phyloP scores from a whole-genome alignment of 1,140 invertebrate species.

The Papilio polyxenes region DNA sequence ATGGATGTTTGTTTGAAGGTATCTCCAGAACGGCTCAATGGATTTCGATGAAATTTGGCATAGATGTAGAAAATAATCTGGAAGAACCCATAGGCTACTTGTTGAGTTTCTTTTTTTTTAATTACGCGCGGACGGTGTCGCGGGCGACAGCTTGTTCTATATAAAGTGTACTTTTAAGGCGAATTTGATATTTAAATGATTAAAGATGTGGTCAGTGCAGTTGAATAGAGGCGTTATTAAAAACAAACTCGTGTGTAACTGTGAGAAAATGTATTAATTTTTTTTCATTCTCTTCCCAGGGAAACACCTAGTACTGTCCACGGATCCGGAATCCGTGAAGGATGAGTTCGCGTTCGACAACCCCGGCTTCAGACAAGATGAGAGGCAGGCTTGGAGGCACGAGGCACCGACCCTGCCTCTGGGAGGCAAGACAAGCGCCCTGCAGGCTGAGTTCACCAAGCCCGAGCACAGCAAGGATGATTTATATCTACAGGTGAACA shows the following conservation, averaged over 20 bases:
- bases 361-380: constrained; percentile 85
- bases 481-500: constrained; percentile 83
- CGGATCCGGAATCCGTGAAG: constrained; percentile 86
- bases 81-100: too few relatives aligned
- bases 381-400: constrained; percentile 67
- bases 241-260: background rate
- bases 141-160: background rate
- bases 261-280: background rate
- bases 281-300: constrained; percentile 79
- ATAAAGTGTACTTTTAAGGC: too few relatives aligned
- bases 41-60: too few relatives aligned
- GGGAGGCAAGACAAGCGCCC: constrained; percentile 58
- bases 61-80: too few relatives aligned
- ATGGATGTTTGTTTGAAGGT: too few relatives aligned
- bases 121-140: too few relatives aligned
- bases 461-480: constrained; percentile 82
- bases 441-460: constrained; percentile 70
- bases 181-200: too few relatives aligned
- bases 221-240: too few relatives aligned
- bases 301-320: constrained; percentile 86
- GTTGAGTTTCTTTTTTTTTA: too few relatives aligned
- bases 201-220: too few relatives aligned
- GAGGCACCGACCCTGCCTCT: constrained; percentile 73
- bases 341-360: constrained; percentile 90
- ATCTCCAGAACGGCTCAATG: too few relatives aligned